Conservation (phyloP, 2,797 vertebrate species). For the Danionella dracula region DNA sequence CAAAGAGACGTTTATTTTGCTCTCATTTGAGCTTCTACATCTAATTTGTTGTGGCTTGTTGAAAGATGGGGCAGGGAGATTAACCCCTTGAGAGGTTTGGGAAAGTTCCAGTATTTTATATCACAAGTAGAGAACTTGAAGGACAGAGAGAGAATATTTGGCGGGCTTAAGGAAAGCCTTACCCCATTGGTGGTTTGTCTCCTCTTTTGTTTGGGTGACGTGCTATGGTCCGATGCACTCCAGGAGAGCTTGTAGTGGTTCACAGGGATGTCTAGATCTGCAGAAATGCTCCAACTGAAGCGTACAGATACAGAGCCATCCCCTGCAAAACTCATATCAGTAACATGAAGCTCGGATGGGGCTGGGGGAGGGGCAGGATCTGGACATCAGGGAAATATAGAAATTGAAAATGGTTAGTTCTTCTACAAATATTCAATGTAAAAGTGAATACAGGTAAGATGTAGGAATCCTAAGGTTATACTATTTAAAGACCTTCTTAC, state of each 20-base stretch:
- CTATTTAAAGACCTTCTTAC: no score
- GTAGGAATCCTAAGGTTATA: no score
- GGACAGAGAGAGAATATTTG: background rate
- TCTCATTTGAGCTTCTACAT: constrained; percentile 35
- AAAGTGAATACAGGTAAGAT: no score
- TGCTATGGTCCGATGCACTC: constrained; percentile 73
- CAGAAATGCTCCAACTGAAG: constrained; percentile 72
- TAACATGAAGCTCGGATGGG: constrained; percentile 74
- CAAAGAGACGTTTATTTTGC: constrained; percentile 42
- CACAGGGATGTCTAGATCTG: constrained; percentile 80
- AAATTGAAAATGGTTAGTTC: no score
- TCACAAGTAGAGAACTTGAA: background rate
- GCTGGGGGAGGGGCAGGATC: constrained; percentile 79
- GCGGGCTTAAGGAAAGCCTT: constrained; percentile 2
- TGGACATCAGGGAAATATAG: constrained; percentile 44
- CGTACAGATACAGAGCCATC: constrained; percentile 66
- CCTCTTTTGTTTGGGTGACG: constrained; percentile 76
- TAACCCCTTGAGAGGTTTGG: constrained; percentile 13
- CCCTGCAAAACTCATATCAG: constrained; percentile 69
- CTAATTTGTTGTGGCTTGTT: constrained; percentile 48
- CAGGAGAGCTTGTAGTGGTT: constrained; percentile 90
- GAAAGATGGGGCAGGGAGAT: constrained; percentile 10
- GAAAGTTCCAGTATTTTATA: constrained; percentile 9
- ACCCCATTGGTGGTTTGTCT: constrained; percentile 82
- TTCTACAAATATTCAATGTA: no score